phyloP scores from a whole-genome alignment of 2,797 vertebrate species.

The Amblyraja radiata region DNA sequence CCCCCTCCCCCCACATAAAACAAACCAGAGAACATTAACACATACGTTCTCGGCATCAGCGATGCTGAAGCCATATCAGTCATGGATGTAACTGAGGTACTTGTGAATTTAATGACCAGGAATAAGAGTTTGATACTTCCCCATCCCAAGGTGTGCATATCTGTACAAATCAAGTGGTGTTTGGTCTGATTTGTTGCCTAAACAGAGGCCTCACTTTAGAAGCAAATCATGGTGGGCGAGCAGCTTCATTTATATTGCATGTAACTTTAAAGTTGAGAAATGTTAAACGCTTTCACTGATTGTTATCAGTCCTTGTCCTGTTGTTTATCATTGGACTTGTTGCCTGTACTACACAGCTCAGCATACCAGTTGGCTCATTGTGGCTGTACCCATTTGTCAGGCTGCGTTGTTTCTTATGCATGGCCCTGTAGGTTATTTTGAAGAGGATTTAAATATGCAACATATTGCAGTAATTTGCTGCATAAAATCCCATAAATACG shows the following conservation, averaged over 20 bases:
- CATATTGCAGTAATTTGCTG: not conserved
- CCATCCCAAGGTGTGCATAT: not conserved
- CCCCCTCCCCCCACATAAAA: too few species aligned
- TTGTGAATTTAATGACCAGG: not conserved
- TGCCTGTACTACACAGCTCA: not conserved
- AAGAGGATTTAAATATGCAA: too few species aligned
- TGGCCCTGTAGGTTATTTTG: not conserved
- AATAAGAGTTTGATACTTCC: not conserved
- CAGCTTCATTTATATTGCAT: not conserved
- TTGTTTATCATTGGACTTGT: not conserved
- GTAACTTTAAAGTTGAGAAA: not conserved
- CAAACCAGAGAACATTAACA: too few species aligned
- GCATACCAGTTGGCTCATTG: not conserved
- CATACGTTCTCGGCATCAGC: not conserved
- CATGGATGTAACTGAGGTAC: not conserved
- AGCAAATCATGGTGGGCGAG: not conserved
- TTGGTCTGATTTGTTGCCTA: not conserved
- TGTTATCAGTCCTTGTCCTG: not conserved
- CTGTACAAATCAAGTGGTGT: not conserved
- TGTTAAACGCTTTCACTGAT: not conserved
- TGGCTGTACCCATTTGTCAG: not conserved
- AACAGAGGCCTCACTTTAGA: not conserved
- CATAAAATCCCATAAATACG: not conserved
- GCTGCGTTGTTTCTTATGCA: too few species aligned
- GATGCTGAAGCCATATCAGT: not conserved